These are phyloP conservation scores for Zonitis immaculata DNA, from an alignment of 2,888 invertebrate genomes.

Conservation along the genomic window DNA sequence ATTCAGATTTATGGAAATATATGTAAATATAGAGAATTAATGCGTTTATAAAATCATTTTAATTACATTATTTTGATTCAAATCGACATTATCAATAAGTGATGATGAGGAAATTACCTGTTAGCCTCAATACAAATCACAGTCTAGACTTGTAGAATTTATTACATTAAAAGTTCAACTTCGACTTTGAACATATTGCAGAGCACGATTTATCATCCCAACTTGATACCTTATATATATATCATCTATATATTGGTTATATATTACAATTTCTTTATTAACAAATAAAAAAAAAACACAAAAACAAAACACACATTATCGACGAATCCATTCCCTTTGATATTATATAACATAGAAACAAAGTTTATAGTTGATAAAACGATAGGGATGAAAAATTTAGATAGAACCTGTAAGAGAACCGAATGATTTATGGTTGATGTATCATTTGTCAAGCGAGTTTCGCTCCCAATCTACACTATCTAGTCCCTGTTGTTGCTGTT, in stretches of 20 bases:
- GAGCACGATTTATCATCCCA: not conserved
- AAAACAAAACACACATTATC: too few relatives aligned
- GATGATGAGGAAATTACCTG: not conserved
- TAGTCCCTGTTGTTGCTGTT: not conserved
- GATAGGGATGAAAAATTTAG: conserved; percentile 18
- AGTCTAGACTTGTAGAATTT: not conserved
- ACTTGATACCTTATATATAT: not conserved
- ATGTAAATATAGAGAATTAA: too few relatives aligned
- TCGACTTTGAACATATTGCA: not conserved
- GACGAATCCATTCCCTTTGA: too few relatives aligned
- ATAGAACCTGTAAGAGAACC: conserved; percentile 10
- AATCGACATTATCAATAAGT: not conserved
- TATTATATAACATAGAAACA: not conserved
- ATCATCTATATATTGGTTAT: not conserved
- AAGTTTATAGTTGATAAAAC: not conserved
- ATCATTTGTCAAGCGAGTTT: conserved; percentile 19
- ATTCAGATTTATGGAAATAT: not conserved
- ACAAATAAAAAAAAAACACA: too few relatives aligned
- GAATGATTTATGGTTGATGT: conserved; percentile 17
- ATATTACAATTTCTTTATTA: not conserved
- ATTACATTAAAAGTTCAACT: not conserved
- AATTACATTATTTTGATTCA: not conserved
- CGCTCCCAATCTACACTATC: not conserved
- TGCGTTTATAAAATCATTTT: not conserved
- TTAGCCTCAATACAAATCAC: not conserved